Evolutionary conservation across 2,888 invertebrate genomes (phyloP), one percentile per base, ranked within the genome.

Genomic region (Xanthostigma xanthostigma): DNA sequence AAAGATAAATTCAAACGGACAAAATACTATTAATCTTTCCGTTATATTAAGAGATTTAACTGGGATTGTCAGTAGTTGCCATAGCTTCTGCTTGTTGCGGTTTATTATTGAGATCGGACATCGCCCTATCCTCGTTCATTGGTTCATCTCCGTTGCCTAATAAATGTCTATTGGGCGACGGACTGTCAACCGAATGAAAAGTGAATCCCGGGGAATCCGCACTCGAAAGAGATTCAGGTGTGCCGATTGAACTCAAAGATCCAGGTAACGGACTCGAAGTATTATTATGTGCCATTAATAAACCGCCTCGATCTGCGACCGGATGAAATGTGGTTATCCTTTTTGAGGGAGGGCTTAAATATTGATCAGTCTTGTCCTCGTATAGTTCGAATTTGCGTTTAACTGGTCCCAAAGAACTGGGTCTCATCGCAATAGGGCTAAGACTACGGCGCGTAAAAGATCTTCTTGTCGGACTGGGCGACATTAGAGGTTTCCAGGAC

Each of bases 381-480:
- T 75, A 76, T 46, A 81, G 71, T 59, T 78, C 78, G 59, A 73
- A 72, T 58, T 81, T 75, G 53, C 82, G 73, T 64, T 84, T 81
- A 14, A 79, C 78, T 0, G 81, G 80, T 44, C 81, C 82, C 59
- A 86, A 69, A 52, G 78, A 76, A 44, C 84, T 83, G 12, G 87
- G 84, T 48, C 90, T 74, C 68, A 89, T 77, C 10, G 88, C 80
- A 57, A 92, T 91, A 0, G 93, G 93, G 53, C 91, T 92, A 58
- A 91, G 78, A 57, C 92, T 92, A 50, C 89, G 80, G 58, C 88
- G 74, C 52, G 85, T 79, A 66, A 84, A 87, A 45, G 79, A 77
- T 58, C 85, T 86, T 53, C 92, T 75, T 34, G 90, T 90, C 3
- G 92, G 92, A 53, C 89, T 89, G 17, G 89, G 89, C 9, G 86